phyloP scores from a whole-genome alignment of 37 sponge, comb jelly and placozoan species.

The Hexactinellida sp. region DNA sequence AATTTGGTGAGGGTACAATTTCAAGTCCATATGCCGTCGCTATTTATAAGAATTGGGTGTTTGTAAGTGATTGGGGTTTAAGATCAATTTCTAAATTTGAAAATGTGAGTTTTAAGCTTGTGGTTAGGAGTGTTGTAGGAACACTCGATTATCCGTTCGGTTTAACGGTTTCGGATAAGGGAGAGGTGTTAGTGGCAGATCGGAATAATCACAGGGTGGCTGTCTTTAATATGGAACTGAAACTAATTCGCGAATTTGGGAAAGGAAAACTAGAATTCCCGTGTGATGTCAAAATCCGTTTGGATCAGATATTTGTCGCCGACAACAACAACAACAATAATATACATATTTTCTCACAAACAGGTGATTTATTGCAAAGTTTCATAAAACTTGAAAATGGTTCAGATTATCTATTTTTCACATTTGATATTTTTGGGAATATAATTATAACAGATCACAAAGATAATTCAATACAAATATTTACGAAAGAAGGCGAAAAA shows the following conservation, averaged over 20 bases:
- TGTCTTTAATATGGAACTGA: neutral
- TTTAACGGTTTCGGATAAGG: neutral
- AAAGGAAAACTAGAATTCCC: neutral
- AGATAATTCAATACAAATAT: neutral
- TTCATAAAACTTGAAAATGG: neutral
- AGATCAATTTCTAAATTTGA: neutral
- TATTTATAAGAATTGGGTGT: neutral
- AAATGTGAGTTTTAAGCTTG: neutral
- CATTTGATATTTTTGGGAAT: neutral
- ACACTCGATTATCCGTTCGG: neutral
- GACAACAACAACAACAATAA: neutral
- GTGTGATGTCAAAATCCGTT: neutral
- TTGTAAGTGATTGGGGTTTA: neutral
- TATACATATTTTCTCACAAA: constrained; percentile 5
- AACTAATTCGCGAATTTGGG: neutral
- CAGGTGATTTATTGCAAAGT: neutral
- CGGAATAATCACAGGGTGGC: neutral
- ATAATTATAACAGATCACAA: neutral
- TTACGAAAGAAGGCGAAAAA: neutral
- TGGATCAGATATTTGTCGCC: neutral
- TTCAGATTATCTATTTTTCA: neutral
- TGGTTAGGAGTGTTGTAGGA: neutral
- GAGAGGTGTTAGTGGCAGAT: neutral
- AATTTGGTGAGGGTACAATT: neutral
- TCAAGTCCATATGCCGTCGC: neutral